phyloP scores from a whole-genome alignment of 1,140 invertebrate species.

The honey bee (Apis mellifera) region Amel_HAv3.1 CM009942.2:11194501-11195000 shows the following conservation, averaged over 20 bases:
- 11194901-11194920: constrained; percentile 1
- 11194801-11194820: not conserved
- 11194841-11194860: constrained; percentile 10
- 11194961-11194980: not conserved
- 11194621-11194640: no score
- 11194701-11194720: not conserved
- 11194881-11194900: constrained; percentile 45
- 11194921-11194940: not conserved
- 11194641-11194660: no score
- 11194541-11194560: not conserved
- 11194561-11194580: no score
- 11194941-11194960: no score
- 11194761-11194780: constrained; percentile 3
- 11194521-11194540: not conserved
- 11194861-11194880: not conserved
- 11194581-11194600: not conserved
- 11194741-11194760: not conserved
- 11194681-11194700: no score
- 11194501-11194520: not conserved
- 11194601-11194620: not conserved
- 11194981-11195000: constrained; percentile 21
- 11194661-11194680: no score
- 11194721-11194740: not conserved
- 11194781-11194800: not conserved
- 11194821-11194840: constrained; percentile 3